A percentile compares a stretch with the other conserved stretches of the same genome.
These are phyloP conservation scores for Stigmatopora nigra DNA, from an alignment of 2,113 vertebrate species.

Conservation along the genomic window DNA sequence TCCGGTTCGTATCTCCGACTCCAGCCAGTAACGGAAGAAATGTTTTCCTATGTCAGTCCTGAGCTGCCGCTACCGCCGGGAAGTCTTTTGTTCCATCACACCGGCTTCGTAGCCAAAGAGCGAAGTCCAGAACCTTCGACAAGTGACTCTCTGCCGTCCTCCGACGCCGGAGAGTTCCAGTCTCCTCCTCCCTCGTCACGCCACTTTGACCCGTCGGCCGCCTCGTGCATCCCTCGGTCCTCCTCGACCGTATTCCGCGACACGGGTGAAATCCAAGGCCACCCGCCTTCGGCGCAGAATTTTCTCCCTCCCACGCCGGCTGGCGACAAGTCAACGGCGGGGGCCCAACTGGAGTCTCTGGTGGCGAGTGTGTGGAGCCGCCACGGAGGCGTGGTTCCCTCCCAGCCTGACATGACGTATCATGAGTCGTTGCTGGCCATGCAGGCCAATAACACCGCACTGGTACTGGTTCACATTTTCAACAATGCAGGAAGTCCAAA, in stretches of 20 bases:
- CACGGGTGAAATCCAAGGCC: conserved; percentile 53
- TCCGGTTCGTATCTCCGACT: conserved; percentile 72
- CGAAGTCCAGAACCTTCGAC: conserved; percentile 83
- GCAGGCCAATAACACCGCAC: conserved; percentile 60
- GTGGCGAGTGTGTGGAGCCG: conserved; percentile 64
- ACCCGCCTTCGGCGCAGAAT: conserved; percentile 67
- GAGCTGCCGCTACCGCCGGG: conserved; percentile 75
- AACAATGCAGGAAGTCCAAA: neutral
- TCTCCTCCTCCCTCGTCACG: conserved; percentile 70
- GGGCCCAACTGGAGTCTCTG: conserved; percentile 57
- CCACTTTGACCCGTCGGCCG: conserved; percentile 56
- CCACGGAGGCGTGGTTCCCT: conserved; percentile 55
- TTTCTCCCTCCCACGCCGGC: conserved; percentile 63
- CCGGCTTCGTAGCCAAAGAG: conserved; percentile 63
- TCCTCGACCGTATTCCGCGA: conserved; percentile 46
- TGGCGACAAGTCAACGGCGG: conserved; percentile 44
- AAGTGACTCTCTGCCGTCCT: conserved; percentile 90
- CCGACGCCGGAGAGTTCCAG: conserved; percentile 84
- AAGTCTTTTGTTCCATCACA: conserved; percentile 73
- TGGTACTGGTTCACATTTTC: conserved; percentile 64
- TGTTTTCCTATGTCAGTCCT: conserved; percentile 70
- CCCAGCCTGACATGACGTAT: conserved; percentile 63
- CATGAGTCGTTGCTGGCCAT: conserved; percentile 65
- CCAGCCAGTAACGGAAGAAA: conserved; percentile 92
- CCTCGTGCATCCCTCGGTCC: conserved; percentile 69